Evolutionary conservation across 1,140 invertebrate species (phyloP), one percentile per base, ranked within the genome.

Genomic region (Aphaenogaster floridana): DNA sequence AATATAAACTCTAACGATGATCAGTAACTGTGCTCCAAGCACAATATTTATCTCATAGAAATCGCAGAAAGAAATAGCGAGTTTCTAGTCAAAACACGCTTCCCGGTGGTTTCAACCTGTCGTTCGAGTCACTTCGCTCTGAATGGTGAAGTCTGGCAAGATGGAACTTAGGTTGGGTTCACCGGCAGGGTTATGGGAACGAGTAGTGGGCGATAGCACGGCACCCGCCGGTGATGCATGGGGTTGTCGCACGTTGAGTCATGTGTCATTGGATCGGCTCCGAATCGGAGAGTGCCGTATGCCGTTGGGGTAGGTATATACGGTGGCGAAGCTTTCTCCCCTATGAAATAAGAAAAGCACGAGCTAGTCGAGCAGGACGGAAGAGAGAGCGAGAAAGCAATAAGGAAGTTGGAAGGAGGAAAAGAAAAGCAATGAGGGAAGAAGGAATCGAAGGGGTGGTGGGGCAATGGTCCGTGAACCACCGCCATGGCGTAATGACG

Each of bases 391-490:
- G 54, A 90, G 88, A 87, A 63, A 69, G 42, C 77, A 71, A 68
- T 83, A 81, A 85, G 78, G 13, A 84, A 78, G 74, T 69, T 85
- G 84, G 81, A 89, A 92, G 57, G 39, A 86, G 61, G 84, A 89
- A 90, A 87, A 87, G 80, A 72, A 89, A 86, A 88, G 77, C 52
- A 83, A 90, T 74, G 88, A 86, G 64, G 89, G 80, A 54, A 76
- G 72, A 74, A 78, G 59, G 63, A 86, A 84, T 72, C 86, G 83
- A 77, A 91, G 91, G 88, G 91, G 86, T 90, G 92, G 86, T 89
- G 91, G 92, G 92, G 94, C 94, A 95, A 95, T 95, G 95, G 94
- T 90, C 94, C 94, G 94, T 95, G 94, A 95, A 95, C 94, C 92
- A 93, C 94, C 92, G 92, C 93, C 89, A 92, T 91, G 93, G 91